Percentiles rank a stretch among this genome's conserved stretches.
These are phyloP conservation scores for Nomia melanderi DNA, from an alignment of 1,140 invertebrate species.

Conservation along the genomic window DNA sequence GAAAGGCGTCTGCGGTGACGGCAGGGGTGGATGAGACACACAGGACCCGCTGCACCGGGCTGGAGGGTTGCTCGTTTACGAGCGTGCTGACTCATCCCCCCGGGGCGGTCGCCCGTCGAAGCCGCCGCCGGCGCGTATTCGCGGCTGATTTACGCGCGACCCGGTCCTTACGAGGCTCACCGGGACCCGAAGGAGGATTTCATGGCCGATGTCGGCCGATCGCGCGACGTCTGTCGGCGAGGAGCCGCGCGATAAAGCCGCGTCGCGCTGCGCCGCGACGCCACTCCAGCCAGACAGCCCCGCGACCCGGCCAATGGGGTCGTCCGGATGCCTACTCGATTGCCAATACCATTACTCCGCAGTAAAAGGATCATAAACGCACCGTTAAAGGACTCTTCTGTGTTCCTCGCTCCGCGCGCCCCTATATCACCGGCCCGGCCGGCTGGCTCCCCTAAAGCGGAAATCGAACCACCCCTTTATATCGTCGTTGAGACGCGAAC, in stretches of 20 bases:
- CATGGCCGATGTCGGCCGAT: constrained; percentile 6
- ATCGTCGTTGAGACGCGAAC: not conserved
- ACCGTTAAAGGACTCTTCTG: constrained; percentile 41
- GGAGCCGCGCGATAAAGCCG: constrained; percentile 39
- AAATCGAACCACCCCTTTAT: constrained; percentile 23
- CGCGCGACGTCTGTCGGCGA: constrained; percentile 23
- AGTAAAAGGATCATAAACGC: constrained; percentile 60
- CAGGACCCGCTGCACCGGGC: not conserved
- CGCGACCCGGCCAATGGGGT: constrained; percentile 12
- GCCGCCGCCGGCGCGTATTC: not conserved
- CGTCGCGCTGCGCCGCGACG: constrained; percentile 30
- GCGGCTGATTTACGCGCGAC: constrained; percentile 46
- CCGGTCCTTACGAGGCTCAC: constrained; percentile 13
- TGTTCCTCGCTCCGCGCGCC: too few relatives aligned
- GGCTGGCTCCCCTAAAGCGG: not conserved
- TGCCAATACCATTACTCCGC: constrained; percentile 63
- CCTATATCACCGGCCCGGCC: not conserved
- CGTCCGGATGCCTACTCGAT: constrained; percentile 45
- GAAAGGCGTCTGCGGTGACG: not conserved
- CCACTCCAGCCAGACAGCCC: not conserved
- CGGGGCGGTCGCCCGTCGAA: not conserved
- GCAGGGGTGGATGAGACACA: not conserved
- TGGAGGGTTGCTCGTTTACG: constrained; percentile 35
- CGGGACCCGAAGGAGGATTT: constrained; percentile 29
- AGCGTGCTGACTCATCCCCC: constrained; percentile 31